Evolutionary conservation across 30 jellyfish, hydroid and myxozoan species (phyloP).

Genomic region (Turritopsis dohrnii): DNA sequence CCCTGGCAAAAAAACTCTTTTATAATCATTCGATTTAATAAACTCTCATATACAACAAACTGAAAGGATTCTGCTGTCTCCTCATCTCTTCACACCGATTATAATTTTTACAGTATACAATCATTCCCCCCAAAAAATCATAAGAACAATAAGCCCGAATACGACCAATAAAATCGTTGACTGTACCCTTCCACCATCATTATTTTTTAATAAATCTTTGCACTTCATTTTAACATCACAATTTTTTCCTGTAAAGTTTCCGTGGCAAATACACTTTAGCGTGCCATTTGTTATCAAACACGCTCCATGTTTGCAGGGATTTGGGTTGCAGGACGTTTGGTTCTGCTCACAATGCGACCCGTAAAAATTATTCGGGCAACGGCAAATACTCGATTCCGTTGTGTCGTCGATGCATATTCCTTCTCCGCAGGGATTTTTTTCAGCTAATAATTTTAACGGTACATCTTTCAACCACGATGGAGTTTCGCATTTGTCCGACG

Average conservation of each 20-base stretch:
- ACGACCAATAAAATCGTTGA: background rate
- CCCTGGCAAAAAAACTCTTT: too few species aligned
- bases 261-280: background rate
- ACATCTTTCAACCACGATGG: background rate
- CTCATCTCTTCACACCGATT: too few species aligned
- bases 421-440: background rate
- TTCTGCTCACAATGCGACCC: background rate
- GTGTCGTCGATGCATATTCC: background rate
- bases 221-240: background rate
- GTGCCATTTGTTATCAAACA: background rate
- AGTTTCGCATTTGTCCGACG: background rate
- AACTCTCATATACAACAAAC: too few species aligned
- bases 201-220: too few species aligned
- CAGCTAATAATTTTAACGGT: background rate
- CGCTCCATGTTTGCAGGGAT: background rate
- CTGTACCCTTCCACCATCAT: constrained; percentile 29
- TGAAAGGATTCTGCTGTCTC: too few species aligned
- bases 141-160: background rate
- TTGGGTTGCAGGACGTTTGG: background rate
- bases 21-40: too few species aligned
- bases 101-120: background rate
- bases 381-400: background rate
- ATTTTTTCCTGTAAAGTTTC: background rate
- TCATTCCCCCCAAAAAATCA: too few species aligned
- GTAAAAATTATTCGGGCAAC: background rate